Evolutionary conservation across 1,140 invertebrate genomes (phyloP), one percentile per base, ranked within the genome.

Genomic region (Hetaerina americana): DNA sequence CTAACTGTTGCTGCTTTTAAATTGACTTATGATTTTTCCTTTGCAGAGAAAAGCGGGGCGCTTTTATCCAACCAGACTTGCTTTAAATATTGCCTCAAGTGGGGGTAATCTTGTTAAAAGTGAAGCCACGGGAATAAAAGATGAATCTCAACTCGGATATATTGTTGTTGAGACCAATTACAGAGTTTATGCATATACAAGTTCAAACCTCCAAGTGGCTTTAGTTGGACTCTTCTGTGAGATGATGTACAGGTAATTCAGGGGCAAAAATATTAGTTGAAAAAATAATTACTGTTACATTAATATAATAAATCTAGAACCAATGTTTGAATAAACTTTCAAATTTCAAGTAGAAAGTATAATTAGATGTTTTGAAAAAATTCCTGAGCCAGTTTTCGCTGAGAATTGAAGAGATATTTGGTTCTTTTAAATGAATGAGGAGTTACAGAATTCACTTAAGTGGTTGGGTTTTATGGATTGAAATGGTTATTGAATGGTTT

Each of bases 81-180:
- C 95, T 6, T 83, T 98, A 28, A 96, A 97, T 82, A 90, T 98
- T 71, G 90, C 92, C 6, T 89, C 89, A 73, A 88, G 87, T 3
- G 80, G 89, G 73, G 82, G 82, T 74, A 86, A 85, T 80, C 82
- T 81, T 70, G 75, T 82, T 70, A 77, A 81, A 27, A 77, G 78
- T 74, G 80, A 82, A 82, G 29, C 81, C 81, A 71, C 82, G 82
- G 71, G 82, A 81, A 69, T 77, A 78, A 71, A 82, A 78, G 72
- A 78, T 75, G 77, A 82, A 27, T 80, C 82, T 28, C 83, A 83
- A 72, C 85, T 87, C 75, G 95, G 96, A 24, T 97, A 94, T 80
- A 91, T 99, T 71, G 83, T 99, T 68, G 93, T 98, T 18, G 96
- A 99, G 85, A 99, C 96, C 25, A 99, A 99, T 86, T 99, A 97